Conservation (phyloP, 2,113 vertebrate species). For the Leptocoma aspasia region DNA sequence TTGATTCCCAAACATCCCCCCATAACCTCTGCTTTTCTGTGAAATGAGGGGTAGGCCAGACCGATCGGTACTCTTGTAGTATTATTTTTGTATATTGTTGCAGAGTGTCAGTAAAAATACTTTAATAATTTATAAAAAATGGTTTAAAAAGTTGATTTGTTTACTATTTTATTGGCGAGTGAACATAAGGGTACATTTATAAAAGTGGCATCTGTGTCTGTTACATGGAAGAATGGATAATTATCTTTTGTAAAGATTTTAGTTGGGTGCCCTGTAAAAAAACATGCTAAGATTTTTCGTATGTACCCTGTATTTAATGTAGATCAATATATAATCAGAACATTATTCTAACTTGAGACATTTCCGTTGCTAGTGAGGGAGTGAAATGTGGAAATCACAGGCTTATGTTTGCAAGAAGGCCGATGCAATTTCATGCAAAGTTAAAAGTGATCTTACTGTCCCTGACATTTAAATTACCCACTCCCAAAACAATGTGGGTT, state of each 20-base stretch:
- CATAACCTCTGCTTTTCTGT: conserved; percentile 63
- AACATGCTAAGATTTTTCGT: conserved; percentile 54
- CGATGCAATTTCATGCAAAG: neutral
- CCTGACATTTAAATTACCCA: neutral
- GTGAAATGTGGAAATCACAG: neutral
- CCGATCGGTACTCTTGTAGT: conserved; percentile 78
- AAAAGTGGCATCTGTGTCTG: conserved; percentile 68
- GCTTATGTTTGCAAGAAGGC: neutral
- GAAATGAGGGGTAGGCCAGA: conserved; percentile 72
- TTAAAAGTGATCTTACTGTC: neutral
- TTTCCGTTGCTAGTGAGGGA: neutral
- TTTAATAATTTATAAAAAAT: conserved; percentile 76
- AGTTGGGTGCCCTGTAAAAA: conserved; percentile 63
- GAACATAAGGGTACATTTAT: conserved; percentile 69
- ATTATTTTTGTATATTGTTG: conserved; percentile 88
- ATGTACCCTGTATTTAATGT: conserved; percentile 35
- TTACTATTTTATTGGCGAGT: conserved; percentile 76
- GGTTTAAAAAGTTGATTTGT: conserved; percentile 76
- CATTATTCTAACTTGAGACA: neutral
- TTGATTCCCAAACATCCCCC: conserved; percentile 67
- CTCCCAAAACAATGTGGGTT: neutral
- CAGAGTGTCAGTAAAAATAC: conserved; percentile 75
- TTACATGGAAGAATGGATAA: conserved; percentile 66
- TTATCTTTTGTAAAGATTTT: conserved; percentile 78
- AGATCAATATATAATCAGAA: conserved; percentile 24